Conservation (phyloP, 2,888 invertebrate species). For the Epiperipatus broadwayi region DNA sequence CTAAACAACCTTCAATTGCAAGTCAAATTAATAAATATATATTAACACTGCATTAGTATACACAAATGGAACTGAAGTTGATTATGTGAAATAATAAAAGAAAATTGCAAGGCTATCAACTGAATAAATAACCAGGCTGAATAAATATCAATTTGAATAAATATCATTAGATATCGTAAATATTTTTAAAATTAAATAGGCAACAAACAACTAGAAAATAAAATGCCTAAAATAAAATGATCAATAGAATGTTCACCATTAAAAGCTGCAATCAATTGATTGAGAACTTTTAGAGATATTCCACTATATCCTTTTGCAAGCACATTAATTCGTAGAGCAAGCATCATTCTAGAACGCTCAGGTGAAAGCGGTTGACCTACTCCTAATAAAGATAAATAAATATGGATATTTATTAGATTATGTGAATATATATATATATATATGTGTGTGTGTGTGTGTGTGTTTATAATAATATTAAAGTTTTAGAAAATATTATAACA, state of each 20-base stretch:
- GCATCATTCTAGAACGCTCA: conserved; percentile 39
- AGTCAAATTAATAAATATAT: too few relatives aligned
- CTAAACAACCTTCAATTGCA: too few relatives aligned
- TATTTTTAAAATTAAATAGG: too few relatives aligned
- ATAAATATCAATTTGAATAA: too few relatives aligned
- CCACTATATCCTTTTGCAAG: conserved; percentile 47
- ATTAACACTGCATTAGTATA: too few relatives aligned
- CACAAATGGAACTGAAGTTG: too few relatives aligned
- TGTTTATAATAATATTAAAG: not conserved
- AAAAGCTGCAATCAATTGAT: conserved; percentile 41
- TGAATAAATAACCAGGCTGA: too few relatives aligned
- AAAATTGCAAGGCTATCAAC: too few relatives aligned
- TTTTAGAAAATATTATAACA: not conserved
- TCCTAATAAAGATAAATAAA: conserved; percentile 25
- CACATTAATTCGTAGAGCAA: conserved; percentile 43
- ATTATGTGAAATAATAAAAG: too few relatives aligned
- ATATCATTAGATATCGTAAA: too few relatives aligned
- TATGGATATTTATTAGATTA: conserved; percentile 3
- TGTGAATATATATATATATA: too few relatives aligned
- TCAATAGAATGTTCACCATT: conserved; percentile 34
- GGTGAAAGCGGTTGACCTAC: conserved; percentile 41
- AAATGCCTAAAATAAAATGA: not conserved
- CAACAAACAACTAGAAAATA: not conserved
- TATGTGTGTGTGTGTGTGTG: too few relatives aligned
- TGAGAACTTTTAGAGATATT: conserved; percentile 38